Percentiles rank a stretch among this genome's conserved stretches.
Evolutionary conservation across 2,888 invertebrate genomes (phyloP).

Genomic region (Tiliacea aurago): DNA sequence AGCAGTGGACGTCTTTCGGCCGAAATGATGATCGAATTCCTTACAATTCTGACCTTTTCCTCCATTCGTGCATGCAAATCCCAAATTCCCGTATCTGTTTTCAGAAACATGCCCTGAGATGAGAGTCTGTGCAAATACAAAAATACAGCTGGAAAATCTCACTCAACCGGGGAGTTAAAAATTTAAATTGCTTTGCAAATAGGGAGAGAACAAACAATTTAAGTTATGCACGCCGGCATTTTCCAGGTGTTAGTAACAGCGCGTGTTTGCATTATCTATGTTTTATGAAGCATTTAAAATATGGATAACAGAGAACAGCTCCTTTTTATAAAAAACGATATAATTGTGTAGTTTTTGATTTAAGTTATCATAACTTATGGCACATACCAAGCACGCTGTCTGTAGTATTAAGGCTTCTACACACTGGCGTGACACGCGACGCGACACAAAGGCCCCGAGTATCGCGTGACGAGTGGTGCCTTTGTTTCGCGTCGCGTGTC

Average conservation of each 20-base stretch:
- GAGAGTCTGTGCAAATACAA: slow-evolving; percentile 20
- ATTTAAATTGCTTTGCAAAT: slow-evolving; percentile 45
- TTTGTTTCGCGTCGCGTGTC: no score
- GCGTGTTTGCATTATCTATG: not conserved
- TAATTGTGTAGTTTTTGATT: not conserved
- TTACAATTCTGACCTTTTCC: not conserved
- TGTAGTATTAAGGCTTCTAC: not conserved
- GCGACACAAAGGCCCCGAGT: no score
- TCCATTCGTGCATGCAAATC: slow-evolving; percentile 43
- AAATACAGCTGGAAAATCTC: slow-evolving; percentile 32
- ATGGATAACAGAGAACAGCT: not conserved
- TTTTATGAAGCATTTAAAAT: not conserved
- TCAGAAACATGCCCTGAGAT: slow-evolving; percentile 32
- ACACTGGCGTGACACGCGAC: no score
- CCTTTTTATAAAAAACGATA: not conserved
- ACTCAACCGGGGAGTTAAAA: slow-evolving; percentile 21
- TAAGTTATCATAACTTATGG: not conserved
- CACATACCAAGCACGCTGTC: not conserved
- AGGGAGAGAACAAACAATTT: slow-evolving; percentile 34
- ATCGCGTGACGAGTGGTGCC: no score
- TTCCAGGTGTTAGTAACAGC: not conserved
- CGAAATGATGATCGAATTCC: no score
- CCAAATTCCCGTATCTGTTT: slow-evolving; percentile 50
- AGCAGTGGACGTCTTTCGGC: no score
- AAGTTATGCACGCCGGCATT: slow-evolving; percentile 30